phyloP scores from a whole-genome alignment of 2,888 invertebrate species.

The Dascillus cervinus region DNA sequence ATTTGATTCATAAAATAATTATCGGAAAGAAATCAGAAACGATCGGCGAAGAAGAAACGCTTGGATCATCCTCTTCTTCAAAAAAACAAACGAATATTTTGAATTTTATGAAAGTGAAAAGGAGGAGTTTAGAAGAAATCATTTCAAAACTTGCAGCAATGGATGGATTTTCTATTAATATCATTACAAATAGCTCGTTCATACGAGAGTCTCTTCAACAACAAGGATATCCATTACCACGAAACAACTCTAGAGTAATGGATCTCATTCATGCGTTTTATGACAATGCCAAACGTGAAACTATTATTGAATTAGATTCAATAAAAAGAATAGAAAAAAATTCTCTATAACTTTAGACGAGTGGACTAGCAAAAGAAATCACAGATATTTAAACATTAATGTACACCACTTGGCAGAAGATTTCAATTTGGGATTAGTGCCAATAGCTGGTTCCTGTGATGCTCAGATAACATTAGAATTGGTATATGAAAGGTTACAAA shows the following conservation, averaged over 20 bases:
- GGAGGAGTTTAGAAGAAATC: conserved; percentile 11
- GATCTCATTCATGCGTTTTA: conserved; percentile 11
- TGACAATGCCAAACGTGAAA: conserved; percentile 14
- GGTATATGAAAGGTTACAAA: conserved; percentile 11
- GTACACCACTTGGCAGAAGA: conserved; percentile 10
- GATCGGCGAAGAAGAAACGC: background rate
- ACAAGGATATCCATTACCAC: conserved; percentile 14
- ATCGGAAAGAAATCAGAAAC: background rate
- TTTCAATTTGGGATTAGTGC: conserved; percentile 13
- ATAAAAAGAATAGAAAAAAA: conserved; percentile 5
- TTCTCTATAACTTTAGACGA: conserved; percentile 6
- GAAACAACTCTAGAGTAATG: conserved; percentile 12
- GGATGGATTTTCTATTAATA: conserved; percentile 11
- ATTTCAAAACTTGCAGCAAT: conserved; percentile 11
- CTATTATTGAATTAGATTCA: conserved; percentile 8
- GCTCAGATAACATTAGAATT: conserved; percentile 11
- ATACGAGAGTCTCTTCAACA: conserved; percentile 12
- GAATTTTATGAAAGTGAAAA: conserved; percentile 9
- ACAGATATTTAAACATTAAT: conserved; percentile 9
- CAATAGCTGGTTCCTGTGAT: conserved; percentile 12
- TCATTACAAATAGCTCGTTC: conserved; percentile 9
- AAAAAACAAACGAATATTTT: conserved; percentile 1
- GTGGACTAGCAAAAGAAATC: conserved; percentile 9
- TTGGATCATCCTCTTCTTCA: background rate
- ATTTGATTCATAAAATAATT: background rate